Base-by-base conservation (phyloP, 2,113 vertebrate species). In the Sitta europaea region DNA sequence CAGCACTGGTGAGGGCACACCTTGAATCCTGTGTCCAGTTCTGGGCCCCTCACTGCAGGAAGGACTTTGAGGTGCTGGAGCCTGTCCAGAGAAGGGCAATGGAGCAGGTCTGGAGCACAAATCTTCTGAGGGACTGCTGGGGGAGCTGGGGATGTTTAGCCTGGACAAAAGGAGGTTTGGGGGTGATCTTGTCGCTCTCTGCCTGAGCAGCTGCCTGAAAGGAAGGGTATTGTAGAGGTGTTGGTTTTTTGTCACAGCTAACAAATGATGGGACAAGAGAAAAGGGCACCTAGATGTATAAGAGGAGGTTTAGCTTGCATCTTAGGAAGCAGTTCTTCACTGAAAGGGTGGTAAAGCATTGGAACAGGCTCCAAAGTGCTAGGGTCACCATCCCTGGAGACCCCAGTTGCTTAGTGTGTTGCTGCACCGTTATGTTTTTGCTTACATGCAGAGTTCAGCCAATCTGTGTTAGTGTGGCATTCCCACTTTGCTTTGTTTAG, bases 181-280 rank as follows among this genome's bases (percentile, higher is more conserved):
- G 13, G 38, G 9, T 55, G 27, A 48, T 27, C 13, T 58, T 36
- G 11, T 9, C 0, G 0, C 22, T 42, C 5, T 70, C 29, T 75
- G 11, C n/a, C n/a, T n/a, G n/a, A n/a, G n/a, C 19, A 70, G 1
- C 22, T 53, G 8, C 31, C 62, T 80, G 20, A 59, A 71, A 48
- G 27, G 16, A 53, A 13, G 19, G 33, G 6, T 55, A 9, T 14
- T 15, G 31, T 36, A 12, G 9, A 31, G 62, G 14, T 22, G 3
- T 42, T 0, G 0, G 18, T 62, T n/a, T 45, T 61, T 51, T 70
- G 12, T 57, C 21, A 28, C 33, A 47, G 21, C 29, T 47, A 14
- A 33, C 9, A 62, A 16, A 16, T 1, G 11, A 42, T 9, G 47
- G 36, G 5, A 51, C 4, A 35, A 45, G 29, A 79, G 36, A 5